Base-by-base conservation (phyloP, 1,140 invertebrate species). In the Pseudomyrmex dendroicus region DNA sequence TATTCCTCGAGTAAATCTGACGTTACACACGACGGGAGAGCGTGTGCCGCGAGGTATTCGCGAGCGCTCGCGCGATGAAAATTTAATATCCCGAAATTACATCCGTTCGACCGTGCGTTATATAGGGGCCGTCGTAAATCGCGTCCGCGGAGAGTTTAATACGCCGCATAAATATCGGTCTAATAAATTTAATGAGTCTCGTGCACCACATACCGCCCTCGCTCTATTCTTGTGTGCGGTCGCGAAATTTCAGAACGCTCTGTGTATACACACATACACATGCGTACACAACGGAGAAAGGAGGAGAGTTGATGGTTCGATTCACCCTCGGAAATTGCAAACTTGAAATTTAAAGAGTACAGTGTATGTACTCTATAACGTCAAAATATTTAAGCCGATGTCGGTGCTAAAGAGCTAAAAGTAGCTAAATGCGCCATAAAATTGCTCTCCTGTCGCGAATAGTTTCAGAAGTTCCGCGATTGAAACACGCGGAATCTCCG, bases 81-180 rank as follows among this genome's bases (percentile, higher is more conserved):
- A 80, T 72, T 80, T 80, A 80, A 80, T 80, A 72, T 80, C 67
- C 54, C 76, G 54, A 72, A 80, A 80, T 80, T 80, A 80, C 76
- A 59, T 78, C 7, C 76, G 44, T 80, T 80, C 54, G 64, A 70
- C 67, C 76, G 76, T 59, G 54, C 56, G 44, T 72, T 70, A 72
- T 80, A 70, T 59, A 44, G 54, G 10, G 44, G 54, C 15, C 35
- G 54, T 44, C 64, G 52, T 78, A 78, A 78, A 78, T 78, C 64
- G 52, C 20, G 63, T 35, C 17, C 2, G 66, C 22, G 8, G 66
- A 80, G 56, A 10, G 52, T 59, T 70, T 80, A 59, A 80, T 80
- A 48, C 52, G 66, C 66, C 66, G 66, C 66, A 80, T 80, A 80
- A 80, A 80, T 80, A 80, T 80, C 22, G 76, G 56, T 80, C 66